Percentiles rank a stretch among this genome's conserved stretches.
Evolutionary conservation across 2,113 vertebrate species (phyloP).

Genomic region (Myiopsitta monachus): DNA sequence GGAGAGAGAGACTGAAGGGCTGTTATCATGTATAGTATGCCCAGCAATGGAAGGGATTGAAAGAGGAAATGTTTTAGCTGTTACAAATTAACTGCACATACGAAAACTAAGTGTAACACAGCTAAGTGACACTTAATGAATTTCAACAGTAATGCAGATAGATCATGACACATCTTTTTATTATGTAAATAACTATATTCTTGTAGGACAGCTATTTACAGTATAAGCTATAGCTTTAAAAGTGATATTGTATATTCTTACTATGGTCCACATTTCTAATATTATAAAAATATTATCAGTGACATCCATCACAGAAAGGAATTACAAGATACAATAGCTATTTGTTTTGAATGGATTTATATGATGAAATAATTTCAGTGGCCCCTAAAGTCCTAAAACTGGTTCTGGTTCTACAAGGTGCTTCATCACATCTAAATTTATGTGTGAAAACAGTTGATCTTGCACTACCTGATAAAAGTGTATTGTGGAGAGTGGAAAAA

Average conservation of each 20-base stretch:
- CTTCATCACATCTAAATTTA: not conserved
- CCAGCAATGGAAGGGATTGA: not conserved
- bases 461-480: not conserved
- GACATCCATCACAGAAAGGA: not conserved
- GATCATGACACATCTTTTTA: not conserved
- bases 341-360: not conserved
- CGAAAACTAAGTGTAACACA: fast-evolving
- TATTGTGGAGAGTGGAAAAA: not conserved
- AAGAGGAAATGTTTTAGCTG: not conserved
- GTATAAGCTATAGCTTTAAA: not conserved
- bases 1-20: not conserved
- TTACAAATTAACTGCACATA: not conserved
- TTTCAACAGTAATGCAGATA: not conserved
- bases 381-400: not conserved
- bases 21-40: not conserved
- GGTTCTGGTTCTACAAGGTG: not conserved
- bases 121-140: not conserved
- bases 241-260: not conserved
- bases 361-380: not conserved
- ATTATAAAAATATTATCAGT: not conserved
- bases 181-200: not conserved
- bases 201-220: not conserved
- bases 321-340: not conserved
- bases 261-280: not conserved
- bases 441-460: not conserved